Percentiles rank a stretch among this genome's conserved stretches.
Evolutionary conservation across 2,888 invertebrate genomes (phyloP).

Genomic region (Cloeon dipterum): DNA sequence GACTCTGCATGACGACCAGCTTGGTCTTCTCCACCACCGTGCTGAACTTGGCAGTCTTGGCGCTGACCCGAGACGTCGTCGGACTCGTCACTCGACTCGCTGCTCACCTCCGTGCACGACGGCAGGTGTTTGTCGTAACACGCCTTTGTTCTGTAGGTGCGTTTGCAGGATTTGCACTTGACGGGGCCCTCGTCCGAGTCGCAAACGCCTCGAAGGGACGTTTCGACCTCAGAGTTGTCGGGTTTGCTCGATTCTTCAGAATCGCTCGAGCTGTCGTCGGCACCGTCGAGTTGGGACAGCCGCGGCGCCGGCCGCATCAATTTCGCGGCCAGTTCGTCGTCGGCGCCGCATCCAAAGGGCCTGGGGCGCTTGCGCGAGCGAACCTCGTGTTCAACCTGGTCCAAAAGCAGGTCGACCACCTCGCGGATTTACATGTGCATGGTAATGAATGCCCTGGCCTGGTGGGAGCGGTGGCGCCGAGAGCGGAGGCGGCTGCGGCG

Average conservation of each 20-base stretch:
- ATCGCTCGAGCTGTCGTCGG: constrained; percentile 34
- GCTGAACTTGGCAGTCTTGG: neutral
- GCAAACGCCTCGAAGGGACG: neutral
- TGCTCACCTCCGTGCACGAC: constrained; percentile 23
- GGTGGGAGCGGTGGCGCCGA: no score
- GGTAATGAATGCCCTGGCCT: no score
- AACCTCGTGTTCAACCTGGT: neutral
- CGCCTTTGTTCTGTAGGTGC: constrained; percentile 64
- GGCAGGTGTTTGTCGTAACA: constrained; percentile 59
- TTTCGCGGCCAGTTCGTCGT: no score
- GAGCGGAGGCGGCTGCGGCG: no score
- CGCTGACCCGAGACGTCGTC: neutral
- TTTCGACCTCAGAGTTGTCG: neutral
- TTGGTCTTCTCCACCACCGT: neutral
- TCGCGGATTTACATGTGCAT: constrained; percentile 1
- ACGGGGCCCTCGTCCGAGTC: constrained; percentile 58
- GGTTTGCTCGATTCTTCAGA: neutral
- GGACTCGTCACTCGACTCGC: constrained; percentile 1
- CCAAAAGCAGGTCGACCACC: neutral
- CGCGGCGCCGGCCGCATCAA: neutral
- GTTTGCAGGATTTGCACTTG: constrained; percentile 67
- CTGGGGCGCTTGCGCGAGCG: neutral
- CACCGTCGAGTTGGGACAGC: constrained; percentile 44
- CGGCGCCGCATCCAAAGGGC: neutral
- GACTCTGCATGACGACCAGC: neutral